Evolutionary conservation across 2,113 vertebrate species (phyloP).

Genomic region (Callipepla californica): DNA sequence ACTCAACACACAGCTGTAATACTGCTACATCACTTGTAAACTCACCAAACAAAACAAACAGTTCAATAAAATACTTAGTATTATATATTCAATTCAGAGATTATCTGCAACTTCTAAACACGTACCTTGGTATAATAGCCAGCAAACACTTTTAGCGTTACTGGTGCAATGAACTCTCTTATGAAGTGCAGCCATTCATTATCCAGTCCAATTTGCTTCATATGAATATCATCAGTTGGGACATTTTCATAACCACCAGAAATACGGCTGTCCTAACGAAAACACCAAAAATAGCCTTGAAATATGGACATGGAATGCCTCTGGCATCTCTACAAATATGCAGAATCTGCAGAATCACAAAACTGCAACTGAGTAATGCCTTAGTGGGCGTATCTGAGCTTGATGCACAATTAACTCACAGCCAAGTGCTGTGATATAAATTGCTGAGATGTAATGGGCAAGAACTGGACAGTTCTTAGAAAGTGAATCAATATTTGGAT

Average conservation of each 20-base stretch:
- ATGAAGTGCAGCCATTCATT: conserved; percentile 98
- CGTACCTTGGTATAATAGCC: conserved; percentile 97
- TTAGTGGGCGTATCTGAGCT: neutral
- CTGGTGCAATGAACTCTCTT: conserved; percentile 94
- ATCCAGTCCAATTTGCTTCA: conserved; percentile 93
- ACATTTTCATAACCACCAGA: conserved; percentile 97
- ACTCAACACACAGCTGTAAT: neutral
- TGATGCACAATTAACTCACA: neutral
- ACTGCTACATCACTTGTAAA: neutral
- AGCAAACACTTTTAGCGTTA: conserved; percentile 95
- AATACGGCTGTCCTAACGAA: conserved; percentile 90
- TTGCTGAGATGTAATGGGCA: neutral
- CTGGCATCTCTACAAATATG: neutral
- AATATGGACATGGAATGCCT: neutral
- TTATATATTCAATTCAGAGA: neutral
- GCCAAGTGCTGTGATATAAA: neutral
- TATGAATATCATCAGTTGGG: conserved; percentile 97
- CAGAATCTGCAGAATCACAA: neutral
- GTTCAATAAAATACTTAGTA: neutral
- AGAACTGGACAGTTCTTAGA: neutral
- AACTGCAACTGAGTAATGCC: neutral
- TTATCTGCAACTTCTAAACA: neutral
- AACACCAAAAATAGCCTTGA: neutral
- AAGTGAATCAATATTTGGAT: neutral
- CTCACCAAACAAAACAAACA: neutral